These are phyloP conservation scores for Podilymbus podiceps DNA, from an alignment of 2,113 vertebrate species.

Conservation along the genomic window DNA sequence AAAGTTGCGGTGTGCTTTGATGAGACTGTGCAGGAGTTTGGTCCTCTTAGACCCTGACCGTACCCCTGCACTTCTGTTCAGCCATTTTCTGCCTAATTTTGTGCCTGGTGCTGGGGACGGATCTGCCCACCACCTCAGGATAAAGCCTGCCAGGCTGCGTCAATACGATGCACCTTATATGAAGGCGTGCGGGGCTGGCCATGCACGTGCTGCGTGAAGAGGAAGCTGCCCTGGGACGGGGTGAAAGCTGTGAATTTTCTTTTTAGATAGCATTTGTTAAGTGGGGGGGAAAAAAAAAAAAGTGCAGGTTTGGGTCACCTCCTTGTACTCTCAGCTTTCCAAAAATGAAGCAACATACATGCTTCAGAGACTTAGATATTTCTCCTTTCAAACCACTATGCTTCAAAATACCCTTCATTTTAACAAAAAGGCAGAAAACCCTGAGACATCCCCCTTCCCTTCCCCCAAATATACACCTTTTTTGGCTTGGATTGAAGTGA, in stretches of 20 bases:
- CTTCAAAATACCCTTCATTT: not conserved
- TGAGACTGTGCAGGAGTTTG: not conserved
- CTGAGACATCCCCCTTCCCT: not conserved
- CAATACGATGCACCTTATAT: rapidly evolving
- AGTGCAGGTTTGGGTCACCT: not conserved
- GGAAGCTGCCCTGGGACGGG: not conserved
- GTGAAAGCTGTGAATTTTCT: not conserved
- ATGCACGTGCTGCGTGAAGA: not conserved
- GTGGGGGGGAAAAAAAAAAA: not conserved
- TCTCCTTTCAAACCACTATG: not conserved
- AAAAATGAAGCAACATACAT: not conserved
- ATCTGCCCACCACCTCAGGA: rapidly evolving
- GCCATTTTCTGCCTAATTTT: not conserved
- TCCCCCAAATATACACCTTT: not conserved
- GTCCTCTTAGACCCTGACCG: too few species aligned
- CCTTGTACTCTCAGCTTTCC: not conserved
- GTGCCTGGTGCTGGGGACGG: not conserved
- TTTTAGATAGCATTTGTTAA: not conserved
- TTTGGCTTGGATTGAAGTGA: not conserved
- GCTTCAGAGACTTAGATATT: not conserved
- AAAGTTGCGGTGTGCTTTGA: not conserved
- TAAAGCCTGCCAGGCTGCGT: not conserved
- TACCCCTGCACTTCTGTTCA: not conserved
- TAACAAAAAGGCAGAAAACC: not conserved
- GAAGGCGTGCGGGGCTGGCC: not conserved